Base-by-base conservation (phyloP, 2,888 invertebrate genomes). In the Syrphus vitripennis region DNA sequence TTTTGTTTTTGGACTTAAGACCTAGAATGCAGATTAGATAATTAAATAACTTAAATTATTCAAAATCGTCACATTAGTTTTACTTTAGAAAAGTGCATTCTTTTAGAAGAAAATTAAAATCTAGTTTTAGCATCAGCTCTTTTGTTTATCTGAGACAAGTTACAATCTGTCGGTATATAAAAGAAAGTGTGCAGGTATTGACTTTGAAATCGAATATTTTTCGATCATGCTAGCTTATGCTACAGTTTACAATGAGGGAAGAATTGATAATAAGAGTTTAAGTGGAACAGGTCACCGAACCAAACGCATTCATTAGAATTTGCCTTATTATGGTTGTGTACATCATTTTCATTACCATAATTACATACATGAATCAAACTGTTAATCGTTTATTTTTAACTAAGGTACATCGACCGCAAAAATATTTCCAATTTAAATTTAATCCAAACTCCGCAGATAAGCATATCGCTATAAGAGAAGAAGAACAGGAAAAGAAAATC, bases 381-480 rank as follows among this genome's bases (percentile, higher is more conserved):
- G 21, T 40, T 26, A 61, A 40, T 57, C 19, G 31, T 19, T 57
- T 31, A 3, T 14, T 37, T 34, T 37, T 34, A 31, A 16, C 4
- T 40, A 40, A 40, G 3, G 29, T 45, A 16, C 45, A 45, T 24
- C 29, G 63, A 65, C 42, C 3, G 29, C 21, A 16, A 67, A 67
- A 65, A 29, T 48, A 65, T 65, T 45, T 65, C 31, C 29, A 65
- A 19, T 29, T 50, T 34, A 50, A 67, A 50, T 50, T 48, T 34
- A 34, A 24, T 50, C 21, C 48, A 21, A 67, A 50, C 48, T 29
- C n/a, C n/a, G 3, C 48, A 48, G 67, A 67, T 48, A 67, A 45
- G 65, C n/a, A 29, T 16, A 29, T 45, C 10, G 19, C 34, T 14
- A 14, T 21, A 14, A 37, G 37, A 29, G 24, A 19, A 42, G 63